Evolutionary conservation across 2,888 invertebrate genomes (phyloP).

Genomic region (Plagodis dolabraria): DNA sequence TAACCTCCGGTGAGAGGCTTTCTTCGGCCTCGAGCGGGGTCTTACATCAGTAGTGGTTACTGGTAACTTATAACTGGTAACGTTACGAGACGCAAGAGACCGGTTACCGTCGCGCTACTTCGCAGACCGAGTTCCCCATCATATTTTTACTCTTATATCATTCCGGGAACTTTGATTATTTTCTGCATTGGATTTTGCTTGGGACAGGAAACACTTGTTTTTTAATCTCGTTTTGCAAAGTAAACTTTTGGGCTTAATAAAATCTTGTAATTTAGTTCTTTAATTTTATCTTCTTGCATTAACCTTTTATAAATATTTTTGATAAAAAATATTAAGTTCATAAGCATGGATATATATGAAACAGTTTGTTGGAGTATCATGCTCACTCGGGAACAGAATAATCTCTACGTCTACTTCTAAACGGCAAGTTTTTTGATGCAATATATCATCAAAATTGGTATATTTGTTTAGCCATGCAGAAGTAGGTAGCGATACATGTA

Average conservation of each 20-base stretch:
- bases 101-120: conserved; percentile 57
- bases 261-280: neutral
- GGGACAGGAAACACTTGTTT: conserved; percentile 16
- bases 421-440: too few species aligned
- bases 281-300: neutral
- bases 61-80: conserved; percentile 44
- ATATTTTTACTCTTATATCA: conserved; percentile 46
- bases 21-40: conserved; percentile 40
- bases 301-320: too few species aligned
- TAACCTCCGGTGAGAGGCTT: conserved; percentile 32
- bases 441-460: too few species aligned
- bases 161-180: conserved; percentile 4
- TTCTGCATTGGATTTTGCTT: conserved; percentile 19
- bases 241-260: conserved; percentile 6
- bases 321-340: too few species aligned
- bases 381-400: too few species aligned
- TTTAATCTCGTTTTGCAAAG: neutral
- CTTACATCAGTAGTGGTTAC: conserved; percentile 75
- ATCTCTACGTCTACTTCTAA: too few species aligned
- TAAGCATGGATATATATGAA: too few species aligned
- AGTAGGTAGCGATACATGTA: too few species aligned
- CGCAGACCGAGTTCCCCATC: conserved; percentile 37
- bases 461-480: too few species aligned
- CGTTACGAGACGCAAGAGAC: conserved; percentile 54
- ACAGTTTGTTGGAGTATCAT: too few species aligned